Percentiles rank a stretch among this genome's conserved stretches.
Conservation (phyloP, 2,797 vertebrate genomes). For the Sylvia borin region DNA sequence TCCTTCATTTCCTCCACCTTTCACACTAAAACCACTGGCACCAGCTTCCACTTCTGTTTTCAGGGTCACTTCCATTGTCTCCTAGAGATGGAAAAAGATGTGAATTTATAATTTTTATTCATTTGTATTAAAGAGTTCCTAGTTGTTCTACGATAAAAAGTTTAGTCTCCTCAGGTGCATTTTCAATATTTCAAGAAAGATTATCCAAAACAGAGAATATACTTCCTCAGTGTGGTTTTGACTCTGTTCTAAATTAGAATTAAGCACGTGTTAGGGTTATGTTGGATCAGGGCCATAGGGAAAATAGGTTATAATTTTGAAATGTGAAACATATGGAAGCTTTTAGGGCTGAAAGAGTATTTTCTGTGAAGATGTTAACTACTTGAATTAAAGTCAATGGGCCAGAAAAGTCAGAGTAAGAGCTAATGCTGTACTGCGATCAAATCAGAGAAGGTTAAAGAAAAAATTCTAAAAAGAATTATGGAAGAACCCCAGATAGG, state of each 20-base stretch:
- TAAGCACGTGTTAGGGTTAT: background rate
- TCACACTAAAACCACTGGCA: slow-evolving; percentile 88
- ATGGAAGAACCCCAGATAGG: background rate
- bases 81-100: slow-evolving; percentile 66
- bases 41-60: slow-evolving; percentile 86
- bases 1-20: slow-evolving; percentile 88
- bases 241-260: background rate
- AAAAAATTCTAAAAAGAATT: background rate
- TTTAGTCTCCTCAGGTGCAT: background rate
- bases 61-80: slow-evolving; percentile 83
- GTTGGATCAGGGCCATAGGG: background rate
- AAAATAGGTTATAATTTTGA: background rate
- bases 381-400: background rate
- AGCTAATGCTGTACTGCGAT: background rate
- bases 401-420: background rate
- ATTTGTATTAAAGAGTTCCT: background rate
- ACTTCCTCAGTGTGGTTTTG: background rate
- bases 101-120: background rate
- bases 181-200: background rate
- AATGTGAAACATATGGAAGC: background rate
- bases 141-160: background rate
- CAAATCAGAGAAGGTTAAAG: background rate
- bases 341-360: background rate
- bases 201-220: background rate
- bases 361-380: background rate